Percentiles rank a stretch among this genome's conserved stretches.
Evolutionary conservation across 2,888 invertebrate species (phyloP).

Genomic region (Prosapia bicincta): DNA sequence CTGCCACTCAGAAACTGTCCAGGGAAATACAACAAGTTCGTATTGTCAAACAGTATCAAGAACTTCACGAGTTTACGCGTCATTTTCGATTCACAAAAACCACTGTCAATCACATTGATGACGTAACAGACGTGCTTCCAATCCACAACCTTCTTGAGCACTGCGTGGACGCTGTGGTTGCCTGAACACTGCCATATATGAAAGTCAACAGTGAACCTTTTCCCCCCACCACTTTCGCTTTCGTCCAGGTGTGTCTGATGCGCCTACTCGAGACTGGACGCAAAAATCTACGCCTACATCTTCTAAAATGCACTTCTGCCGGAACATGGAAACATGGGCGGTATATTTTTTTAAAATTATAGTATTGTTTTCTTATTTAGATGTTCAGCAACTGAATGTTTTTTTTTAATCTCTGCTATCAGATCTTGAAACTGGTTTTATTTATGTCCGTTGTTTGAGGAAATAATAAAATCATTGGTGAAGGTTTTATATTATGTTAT

Average conservation of each 20-base stretch:
- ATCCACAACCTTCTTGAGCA: not conserved
- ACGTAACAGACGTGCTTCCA: not conserved
- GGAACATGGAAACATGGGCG: too few species aligned
- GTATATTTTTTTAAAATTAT: too few species aligned
- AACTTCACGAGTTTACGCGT: constrained; percentile 88
- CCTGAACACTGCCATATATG: not conserved
- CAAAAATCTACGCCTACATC: not conserved
- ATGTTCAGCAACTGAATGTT: too few species aligned
- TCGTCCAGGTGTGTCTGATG: not conserved
- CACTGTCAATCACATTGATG: not conserved
- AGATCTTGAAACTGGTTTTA: too few species aligned
- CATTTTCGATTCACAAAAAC: constrained; percentile 50
- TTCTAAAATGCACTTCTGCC: not conserved
- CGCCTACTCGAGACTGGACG: not conserved
- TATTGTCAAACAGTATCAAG: constrained; percentile 90
- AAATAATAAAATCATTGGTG: too few species aligned
- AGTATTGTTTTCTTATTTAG: too few species aligned
- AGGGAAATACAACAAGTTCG: constrained; percentile 87
- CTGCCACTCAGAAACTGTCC: constrained; percentile 90
- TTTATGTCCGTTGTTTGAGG: too few species aligned
- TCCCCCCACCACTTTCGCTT: not conserved
- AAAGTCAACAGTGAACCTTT: not conserved
- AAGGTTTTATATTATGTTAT: too few species aligned
- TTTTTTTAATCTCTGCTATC: too few species aligned
- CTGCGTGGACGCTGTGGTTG: not conserved